Evolutionary conservation across 2,113 vertebrate species (phyloP).

Genomic region (Lamprotornis superbus): DNA sequence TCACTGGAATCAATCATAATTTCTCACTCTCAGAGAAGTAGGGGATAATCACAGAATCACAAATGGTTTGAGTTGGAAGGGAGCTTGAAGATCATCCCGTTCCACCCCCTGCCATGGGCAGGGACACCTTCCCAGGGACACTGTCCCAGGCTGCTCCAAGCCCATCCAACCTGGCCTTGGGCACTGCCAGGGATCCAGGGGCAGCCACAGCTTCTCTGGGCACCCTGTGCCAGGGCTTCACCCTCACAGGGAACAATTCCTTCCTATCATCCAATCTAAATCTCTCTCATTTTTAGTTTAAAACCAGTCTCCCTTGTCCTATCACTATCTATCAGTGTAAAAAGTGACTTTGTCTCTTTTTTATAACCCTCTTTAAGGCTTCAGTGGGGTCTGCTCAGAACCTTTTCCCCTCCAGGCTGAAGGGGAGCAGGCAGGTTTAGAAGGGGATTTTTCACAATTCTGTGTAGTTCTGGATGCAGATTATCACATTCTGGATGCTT

Average conservation of each 20-base stretch:
- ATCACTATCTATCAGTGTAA: not conserved
- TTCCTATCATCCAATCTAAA: not conserved
- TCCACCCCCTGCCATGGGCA: not conserved
- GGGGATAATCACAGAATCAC: not conserved
- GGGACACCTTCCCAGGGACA: not conserved
- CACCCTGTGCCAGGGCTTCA: not conserved
- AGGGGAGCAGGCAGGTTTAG: not conserved
- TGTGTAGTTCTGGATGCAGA: not conserved
- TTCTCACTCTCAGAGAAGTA: not conserved
- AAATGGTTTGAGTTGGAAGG: not conserved
- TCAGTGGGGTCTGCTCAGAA: not conserved
- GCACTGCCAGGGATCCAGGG: not conserved
- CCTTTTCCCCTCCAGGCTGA: not conserved
- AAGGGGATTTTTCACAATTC: not conserved
- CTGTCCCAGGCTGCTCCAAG: accelerated
- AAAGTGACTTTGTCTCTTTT: not conserved
- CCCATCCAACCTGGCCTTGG: accelerated
- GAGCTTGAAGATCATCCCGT: not conserved
- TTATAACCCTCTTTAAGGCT: not conserved
- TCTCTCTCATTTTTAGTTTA: not conserved
- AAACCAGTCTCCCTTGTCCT: not conserved
- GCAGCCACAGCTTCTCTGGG: not conserved
- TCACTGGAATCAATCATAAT: not conserved
- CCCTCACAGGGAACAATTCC: not conserved
- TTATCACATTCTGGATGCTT: not conserved